Base-by-base conservation (phyloP, 2,113 vertebrate species). In the Salvator merianae region DNA sequence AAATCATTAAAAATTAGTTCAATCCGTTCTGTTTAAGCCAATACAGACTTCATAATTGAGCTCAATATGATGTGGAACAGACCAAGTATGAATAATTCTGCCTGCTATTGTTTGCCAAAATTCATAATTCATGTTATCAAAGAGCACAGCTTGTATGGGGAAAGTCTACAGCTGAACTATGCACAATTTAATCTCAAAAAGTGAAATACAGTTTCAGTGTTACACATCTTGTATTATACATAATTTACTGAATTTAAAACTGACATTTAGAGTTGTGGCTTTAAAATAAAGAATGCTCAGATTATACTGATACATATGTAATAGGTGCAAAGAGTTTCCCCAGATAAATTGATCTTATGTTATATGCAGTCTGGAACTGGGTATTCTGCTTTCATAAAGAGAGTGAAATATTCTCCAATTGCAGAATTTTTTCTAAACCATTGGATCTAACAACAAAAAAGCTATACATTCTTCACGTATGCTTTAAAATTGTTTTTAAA, bases 391-490 rank as follows among this genome's bases (percentile, higher is more conserved):
- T 62, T 90, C 81, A 82, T 20, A 22, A 78, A 43, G 85, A 87
- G 36, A 47, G 50, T 24, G 62, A 6, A 62, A 9, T 79, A 36
- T 36, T 86, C 63, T 92, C 83, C 88, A 47, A 81, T 92, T 90
- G 87, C 66, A 88, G 63, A 86, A 75, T 84, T 18, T 87, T 85
- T 91, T 92, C 76, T 87, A 74, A 90, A 82, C 65, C 82, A 63
- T n/a, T 85, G 62, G 88, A 71, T 91, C 88, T 69, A 76, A 90
- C 88, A 90, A 82, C 43, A 77, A 89, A 77, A 73, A 86, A 26
- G 59, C 77, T 83, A 90, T 90, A 65, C 89, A 89, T 94, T 28
- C 87, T 94, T 95, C 83, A 91, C 91, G 74, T 72, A 79, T 3
- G 18, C 0, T 66, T 88, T 91, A 74, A 91, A 92, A 90, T 47